These are phyloP conservation scores for Drosophila sucinea DNA, from an alignment of 1,140 invertebrate genomes.

Conservation along the genomic window DNA sequence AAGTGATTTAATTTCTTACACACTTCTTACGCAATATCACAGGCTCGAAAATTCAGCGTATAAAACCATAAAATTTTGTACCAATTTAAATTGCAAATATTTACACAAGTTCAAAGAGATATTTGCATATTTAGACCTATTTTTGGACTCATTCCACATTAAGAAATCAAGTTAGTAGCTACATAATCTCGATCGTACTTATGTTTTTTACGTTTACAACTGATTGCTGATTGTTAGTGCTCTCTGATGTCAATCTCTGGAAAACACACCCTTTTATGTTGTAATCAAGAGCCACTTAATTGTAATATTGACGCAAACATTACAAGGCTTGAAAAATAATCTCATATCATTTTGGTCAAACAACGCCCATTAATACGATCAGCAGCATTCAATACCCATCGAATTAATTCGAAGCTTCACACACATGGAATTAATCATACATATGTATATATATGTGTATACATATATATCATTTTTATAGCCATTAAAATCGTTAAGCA, in stretches of 20 bases:
- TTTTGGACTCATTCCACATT: no score
- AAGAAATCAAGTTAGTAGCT: no score
- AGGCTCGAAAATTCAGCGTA: no score
- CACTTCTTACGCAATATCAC: background rate
- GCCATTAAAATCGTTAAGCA: constrained; percentile 25
- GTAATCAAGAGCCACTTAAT: constrained; percentile 1
- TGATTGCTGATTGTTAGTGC: background rate
- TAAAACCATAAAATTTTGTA: no score
- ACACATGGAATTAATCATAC: background rate
- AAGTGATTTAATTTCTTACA: background rate
- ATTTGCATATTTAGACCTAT: no score
- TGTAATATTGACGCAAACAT: background rate
- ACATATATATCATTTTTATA: constrained; percentile 13
- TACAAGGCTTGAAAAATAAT: background rate
- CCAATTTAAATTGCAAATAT: no score
- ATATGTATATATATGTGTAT: background rate
- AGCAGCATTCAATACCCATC: background rate
- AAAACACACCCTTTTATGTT: background rate
- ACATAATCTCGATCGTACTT: no score
- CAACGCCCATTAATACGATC: no score
- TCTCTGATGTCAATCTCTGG: background rate
- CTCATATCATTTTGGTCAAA: no score
- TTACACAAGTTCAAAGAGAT: no score
- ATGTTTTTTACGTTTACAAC: background rate
- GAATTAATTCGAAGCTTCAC: background rate